These are phyloP conservation scores for Meta bourneti DNA, from an alignment of 2,888 invertebrate genomes.

Conservation along the genomic window DNA sequence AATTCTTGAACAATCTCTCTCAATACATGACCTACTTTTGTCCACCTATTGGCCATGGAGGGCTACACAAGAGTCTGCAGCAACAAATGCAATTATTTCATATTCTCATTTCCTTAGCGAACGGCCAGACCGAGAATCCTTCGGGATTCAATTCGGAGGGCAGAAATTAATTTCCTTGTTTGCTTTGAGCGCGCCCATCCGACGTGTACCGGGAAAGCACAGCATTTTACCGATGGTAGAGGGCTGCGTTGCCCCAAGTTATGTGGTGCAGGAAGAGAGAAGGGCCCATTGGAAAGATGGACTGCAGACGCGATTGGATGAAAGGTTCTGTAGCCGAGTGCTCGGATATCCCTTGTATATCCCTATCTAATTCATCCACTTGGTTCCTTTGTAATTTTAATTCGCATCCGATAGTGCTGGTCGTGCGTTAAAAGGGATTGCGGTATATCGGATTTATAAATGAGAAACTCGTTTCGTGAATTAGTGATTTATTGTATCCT, in stretches of 20 bases:
- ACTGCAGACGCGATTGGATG: conserved; percentile 2
- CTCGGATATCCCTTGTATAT: neutral
- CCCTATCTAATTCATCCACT: no score
- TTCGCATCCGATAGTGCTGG: no score
- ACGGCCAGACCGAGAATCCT: neutral
- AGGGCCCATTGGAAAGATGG: conserved; percentile 8
- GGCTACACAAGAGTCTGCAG: no score
- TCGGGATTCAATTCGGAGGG: neutral
- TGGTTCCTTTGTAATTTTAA: no score
- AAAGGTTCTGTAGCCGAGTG: neutral
- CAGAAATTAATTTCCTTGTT: conserved; percentile 57
- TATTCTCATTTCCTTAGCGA: neutral
- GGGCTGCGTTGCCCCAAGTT: neutral
- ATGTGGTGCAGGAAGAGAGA: neutral
- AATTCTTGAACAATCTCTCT: no score
- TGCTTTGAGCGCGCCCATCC: neutral
- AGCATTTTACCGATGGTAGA: neutral
- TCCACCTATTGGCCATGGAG: no score
- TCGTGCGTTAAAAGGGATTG: no score
- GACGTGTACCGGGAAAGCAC: no score
- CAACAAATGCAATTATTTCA: neutral
- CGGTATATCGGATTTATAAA: no score
- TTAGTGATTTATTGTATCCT: no score
- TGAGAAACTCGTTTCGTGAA: no score
- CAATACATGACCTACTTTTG: no score